Evolutionary conservation across 2,888 invertebrate species (phyloP), one percentile per base, ranked within the genome.

Genomic region (Eulithis prunata): DNA sequence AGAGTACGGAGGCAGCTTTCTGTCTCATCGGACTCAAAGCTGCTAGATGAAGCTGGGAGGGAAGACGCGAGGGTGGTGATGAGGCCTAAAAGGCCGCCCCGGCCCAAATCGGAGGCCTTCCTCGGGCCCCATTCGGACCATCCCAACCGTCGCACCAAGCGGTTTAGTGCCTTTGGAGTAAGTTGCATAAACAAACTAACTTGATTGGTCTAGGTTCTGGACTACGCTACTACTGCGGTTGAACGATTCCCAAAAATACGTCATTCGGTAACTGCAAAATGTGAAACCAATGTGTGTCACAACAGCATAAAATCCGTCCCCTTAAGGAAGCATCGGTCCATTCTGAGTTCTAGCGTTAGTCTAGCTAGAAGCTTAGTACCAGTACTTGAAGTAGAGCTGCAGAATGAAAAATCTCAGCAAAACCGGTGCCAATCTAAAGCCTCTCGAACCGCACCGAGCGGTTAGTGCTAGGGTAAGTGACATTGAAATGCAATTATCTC

Each of bases 141-240:
- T 89, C 94, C 95, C 77, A 95, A 96, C 90, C 94, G 97, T 91
- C 95, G 97, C 88, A 96, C 97, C 84, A 98, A 98, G 94, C 95
- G 98, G 90, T 98, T 97, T 94, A 98, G 98, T 88, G 98, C 98
- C 90, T 99, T 98, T 94, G 98, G 98, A 95, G 98, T 98, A 89
- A 95, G 96, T 94, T 52, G 14, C 54, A 14, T 36, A 54, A 41
- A 52, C 8, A 54, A 41, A 52, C 8, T 59, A 2, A 14, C 36
- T 41, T 43, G 28, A 41, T 41, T 41, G 3, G 5, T 32, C 4
- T 32, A 32, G 32, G 32, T 32, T 32, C 4, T 32, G 6, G 32
- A 32, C 32, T 32, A 32, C 32, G 4, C 32, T 32, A 3, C 32
- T 6, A 32, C 32, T 3, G 32, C 32, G 32, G 32, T 5, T 32